Percentiles rank a stretch among this genome's conserved stretches.
phyloP scores from a whole-genome alignment of 2,113 vertebrate species.

The Colius striatus region DNA sequence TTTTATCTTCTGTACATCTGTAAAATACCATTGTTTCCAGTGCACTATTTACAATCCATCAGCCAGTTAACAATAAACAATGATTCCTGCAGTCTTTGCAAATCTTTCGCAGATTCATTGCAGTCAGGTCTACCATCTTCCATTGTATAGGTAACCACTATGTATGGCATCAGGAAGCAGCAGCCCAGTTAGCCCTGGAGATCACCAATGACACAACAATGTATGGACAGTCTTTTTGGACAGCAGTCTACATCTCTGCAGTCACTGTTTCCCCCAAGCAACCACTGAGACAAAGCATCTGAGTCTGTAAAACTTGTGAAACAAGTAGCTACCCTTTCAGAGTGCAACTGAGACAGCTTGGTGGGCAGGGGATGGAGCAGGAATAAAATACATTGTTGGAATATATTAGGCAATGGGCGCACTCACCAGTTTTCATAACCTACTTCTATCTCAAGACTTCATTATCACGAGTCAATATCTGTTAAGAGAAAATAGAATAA shows the following conservation, averaged over 20 bases:
- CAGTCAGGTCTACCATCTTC: background rate
- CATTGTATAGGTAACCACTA: background rate
- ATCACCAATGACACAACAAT: background rate
- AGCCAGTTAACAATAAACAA: background rate
- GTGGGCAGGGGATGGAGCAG: background rate
- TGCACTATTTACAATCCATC: background rate
- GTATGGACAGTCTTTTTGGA: background rate
- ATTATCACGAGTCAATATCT: background rate
- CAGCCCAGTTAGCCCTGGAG: background rate
- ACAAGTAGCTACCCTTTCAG: background rate
- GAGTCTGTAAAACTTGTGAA: background rate
- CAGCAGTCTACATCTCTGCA: background rate
- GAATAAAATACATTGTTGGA: background rate
- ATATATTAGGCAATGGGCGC: background rate
- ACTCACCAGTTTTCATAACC: background rate
- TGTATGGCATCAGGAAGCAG: background rate
- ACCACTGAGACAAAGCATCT: background rate
- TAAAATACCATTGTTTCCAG: background rate
- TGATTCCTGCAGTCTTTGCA: background rate
- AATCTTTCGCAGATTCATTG: background rate
- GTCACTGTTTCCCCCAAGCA: background rate
- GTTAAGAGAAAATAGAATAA: background rate
- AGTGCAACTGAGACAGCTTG: background rate
- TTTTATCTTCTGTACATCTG: background rate
- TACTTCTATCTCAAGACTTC: background rate